A percentile compares a stretch with the other conserved stretches of the same genome.
Evolutionary conservation across 2,113 vertebrate species (phyloP).

Genomic region (Euleptes europaea): DNA sequence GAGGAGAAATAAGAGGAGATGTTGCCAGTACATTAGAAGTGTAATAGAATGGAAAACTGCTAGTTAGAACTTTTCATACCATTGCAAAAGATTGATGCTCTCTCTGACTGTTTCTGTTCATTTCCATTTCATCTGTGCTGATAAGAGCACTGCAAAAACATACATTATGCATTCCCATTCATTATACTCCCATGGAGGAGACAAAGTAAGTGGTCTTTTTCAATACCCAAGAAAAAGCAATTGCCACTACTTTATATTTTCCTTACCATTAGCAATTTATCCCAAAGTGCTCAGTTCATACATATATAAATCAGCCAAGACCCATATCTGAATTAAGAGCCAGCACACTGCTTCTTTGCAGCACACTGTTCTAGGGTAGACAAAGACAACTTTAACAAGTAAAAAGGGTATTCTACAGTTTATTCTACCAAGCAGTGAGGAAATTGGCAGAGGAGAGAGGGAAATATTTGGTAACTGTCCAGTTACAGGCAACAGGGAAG

Average conservation of each 20-base stretch:
- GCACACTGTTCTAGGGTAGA: neutral
- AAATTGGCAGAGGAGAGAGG: neutral
- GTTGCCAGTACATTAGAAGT: conserved; percentile 61
- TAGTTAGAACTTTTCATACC: conserved; percentile 59
- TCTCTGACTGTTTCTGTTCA: conserved; percentile 30
- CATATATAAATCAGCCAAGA: neutral
- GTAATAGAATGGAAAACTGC: conserved; percentile 59
- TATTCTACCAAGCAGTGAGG: conserved; percentile 4
- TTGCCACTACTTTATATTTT: conserved; percentile 44
- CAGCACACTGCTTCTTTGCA: conserved; percentile 37
- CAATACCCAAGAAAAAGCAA: conserved; percentile 17
- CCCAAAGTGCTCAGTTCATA: neutral
- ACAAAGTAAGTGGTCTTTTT: conserved; percentile 36
- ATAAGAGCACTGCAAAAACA: conserved; percentile 33
- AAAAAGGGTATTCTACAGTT: conserved; percentile 14
- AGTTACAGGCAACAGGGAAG: neutral
- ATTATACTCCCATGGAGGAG: conserved; percentile 12
- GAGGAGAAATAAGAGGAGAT: conserved; percentile 49
- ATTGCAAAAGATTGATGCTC: conserved; percentile 53
- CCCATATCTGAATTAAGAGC: conserved; percentile 50
- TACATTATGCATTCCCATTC: conserved; percentile 44
- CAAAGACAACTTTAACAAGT: conserved; percentile 14
- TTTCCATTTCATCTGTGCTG: conserved; percentile 17
- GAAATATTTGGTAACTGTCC: conserved; percentile 21
- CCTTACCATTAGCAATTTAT: conserved; percentile 27